Evolutionary conservation across 2,888 invertebrate species (phyloP), one percentile per base, ranked within the genome.

Genomic region (Furcula furcula): DNA sequence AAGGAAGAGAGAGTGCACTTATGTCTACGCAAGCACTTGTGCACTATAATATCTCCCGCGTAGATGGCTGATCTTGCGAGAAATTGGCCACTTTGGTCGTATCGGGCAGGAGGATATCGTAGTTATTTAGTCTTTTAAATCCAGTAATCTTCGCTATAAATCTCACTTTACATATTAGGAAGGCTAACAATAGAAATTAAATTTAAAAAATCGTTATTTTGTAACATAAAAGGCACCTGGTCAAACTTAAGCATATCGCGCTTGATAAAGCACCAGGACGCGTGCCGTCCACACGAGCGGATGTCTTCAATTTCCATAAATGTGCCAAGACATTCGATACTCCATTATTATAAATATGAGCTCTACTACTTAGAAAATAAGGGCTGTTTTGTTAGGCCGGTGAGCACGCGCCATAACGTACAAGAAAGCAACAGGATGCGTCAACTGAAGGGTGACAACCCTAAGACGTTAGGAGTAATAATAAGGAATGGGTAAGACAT

Each of bases 251-350:
- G 45, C 51, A 65, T 61, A 62, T 52, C 55, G 73, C 69, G 72
- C 74, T 52, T 54, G 55, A 61, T 56, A 61, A 55, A 65, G 58
- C 56, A 60, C 57, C 57, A 12, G 55, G 54, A 56, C 84, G 74
- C 78, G 80, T 76, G 85, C 65, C 53, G 40, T 67, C 43, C 86
- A 82, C 85, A 72, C 78, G 87, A 83, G 55, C 84, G 87, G 87
- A 86, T 74, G 76, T 78, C 59, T 65, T 62, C 66, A 66, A 84
- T 86, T 83, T 77, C 75, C 72, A 72, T 72, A 73, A 58, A 62
- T 42, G 44, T 50, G 42, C 34, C 45, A 25, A 30, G 21, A 12
- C 14, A 29, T 22, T 18, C 21, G 5, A 14, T 14, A 15, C 12
- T 4, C 4, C 1, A 25, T 11, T 7, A 1, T 10, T 22, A 29